These are phyloP conservation scores for Passer montanus DNA, from an alignment of 2,113 vertebrate species.

Conservation along the genomic window DNA sequence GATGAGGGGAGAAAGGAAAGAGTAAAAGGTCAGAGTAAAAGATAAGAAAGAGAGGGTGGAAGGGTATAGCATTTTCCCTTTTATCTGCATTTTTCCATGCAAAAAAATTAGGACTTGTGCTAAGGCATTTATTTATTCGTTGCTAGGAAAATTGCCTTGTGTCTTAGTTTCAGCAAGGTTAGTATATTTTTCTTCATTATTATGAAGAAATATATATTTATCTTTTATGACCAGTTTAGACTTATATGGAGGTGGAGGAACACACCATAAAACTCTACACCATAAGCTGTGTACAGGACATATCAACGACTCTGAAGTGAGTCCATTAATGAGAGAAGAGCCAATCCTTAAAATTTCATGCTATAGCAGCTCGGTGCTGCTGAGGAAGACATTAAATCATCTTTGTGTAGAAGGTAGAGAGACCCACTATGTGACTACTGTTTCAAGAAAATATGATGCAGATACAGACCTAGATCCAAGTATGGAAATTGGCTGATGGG, in stretches of 20 bases:
- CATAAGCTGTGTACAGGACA: slow-evolving; percentile 38
- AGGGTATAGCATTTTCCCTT: not conserved
- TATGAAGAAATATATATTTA: too few relatives aligned
- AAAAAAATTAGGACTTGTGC: not conserved
- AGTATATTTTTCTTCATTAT: slow-evolving; percentile 41
- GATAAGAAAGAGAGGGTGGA: not conserved
- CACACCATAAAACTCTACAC: slow-evolving; percentile 43
- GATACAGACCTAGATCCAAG: slow-evolving; percentile 51
- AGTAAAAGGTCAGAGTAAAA: not conserved
- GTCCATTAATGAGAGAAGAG: slow-evolving; percentile 56
- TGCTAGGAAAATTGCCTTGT: slow-evolving; percentile 40
- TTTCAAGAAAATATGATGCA: slow-evolving; percentile 64
- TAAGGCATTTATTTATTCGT: slow-evolving; percentile 29
- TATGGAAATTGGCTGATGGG: slow-evolving; percentile 50
- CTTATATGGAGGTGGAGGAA: slow-evolving; percentile 33
- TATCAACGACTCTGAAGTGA: slow-evolving; percentile 57
- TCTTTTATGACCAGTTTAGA: slow-evolving; percentile 58
- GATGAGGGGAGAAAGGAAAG: not conserved
- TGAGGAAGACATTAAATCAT: slow-evolving; percentile 54
- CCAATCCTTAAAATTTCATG: slow-evolving; percentile 1
- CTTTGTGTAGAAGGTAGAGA: slow-evolving; percentile 42
- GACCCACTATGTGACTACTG: not conserved
- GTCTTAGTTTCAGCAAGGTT: not conserved
- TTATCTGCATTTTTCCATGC: slow-evolving; percentile 3
- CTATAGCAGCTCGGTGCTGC: slow-evolving; percentile 29